Percentiles rank a stretch among this genome's conserved stretches.
Evolutionary conservation across 2,113 vertebrate genomes (phyloP).

Genomic region (Eurystomus gularis): DNA sequence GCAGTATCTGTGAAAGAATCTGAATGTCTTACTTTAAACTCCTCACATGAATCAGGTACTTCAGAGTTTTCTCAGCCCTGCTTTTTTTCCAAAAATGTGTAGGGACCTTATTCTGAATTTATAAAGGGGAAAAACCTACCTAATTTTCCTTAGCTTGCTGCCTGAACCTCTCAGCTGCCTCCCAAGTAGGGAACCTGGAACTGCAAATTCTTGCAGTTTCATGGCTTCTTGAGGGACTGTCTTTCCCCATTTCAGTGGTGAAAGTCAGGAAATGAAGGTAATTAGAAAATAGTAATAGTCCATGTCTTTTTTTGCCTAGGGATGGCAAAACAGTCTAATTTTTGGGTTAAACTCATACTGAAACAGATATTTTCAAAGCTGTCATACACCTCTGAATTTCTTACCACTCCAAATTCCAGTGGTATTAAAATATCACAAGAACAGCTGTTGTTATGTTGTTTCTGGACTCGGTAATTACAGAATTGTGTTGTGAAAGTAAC

Average conservation of each 20-base stretch:
- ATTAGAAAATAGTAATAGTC: background rate
- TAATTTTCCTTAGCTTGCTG: background rate
- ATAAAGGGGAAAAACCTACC: background rate
- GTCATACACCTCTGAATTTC: slow-evolving; percentile 24
- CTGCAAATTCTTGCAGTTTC: background rate
- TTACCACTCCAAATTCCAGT: slow-evolving; percentile 16
- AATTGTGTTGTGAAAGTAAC: background rate
- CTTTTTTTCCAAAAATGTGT: background rate
- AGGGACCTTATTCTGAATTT: background rate
- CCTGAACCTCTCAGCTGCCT: background rate
- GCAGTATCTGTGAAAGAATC: background rate
- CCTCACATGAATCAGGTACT: background rate
- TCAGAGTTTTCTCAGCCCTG: background rate
- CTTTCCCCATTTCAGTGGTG: background rate
- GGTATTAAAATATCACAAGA: slow-evolving; percentile 35
- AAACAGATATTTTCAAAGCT: slow-evolving; percentile 51
- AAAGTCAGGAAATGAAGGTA: background rate
- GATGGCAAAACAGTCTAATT: background rate
- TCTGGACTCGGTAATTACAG: background rate
- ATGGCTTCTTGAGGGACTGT: background rate
- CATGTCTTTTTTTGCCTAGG: background rate
- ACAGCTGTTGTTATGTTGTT: slow-evolving; percentile 30
- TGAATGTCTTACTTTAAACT: background rate
- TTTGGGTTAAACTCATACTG: background rate
- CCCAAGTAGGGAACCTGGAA: background rate